Base-by-base conservation (phyloP, 2,797 vertebrate genomes). In the Intellagama lesueurii region DNA sequence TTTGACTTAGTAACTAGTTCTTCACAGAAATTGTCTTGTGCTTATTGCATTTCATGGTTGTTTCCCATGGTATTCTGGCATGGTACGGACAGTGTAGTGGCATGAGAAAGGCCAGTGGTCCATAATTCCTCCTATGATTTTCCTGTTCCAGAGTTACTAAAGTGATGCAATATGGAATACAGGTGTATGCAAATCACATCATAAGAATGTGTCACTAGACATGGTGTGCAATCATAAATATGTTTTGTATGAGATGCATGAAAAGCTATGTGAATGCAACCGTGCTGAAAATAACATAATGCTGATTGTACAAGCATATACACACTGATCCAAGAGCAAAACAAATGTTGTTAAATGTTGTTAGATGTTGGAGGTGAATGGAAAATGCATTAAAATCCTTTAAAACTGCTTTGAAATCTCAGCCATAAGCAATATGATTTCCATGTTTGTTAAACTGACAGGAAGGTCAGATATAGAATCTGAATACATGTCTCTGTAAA, bases 361-460 rank as follows among this genome's bases (percentile, higher is more conserved):
- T 52, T 47, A 30, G 35, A 30, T 5, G 32, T 72, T 75, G 69
- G 44, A 76, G 73, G 64, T 81, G 40, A 86, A 5, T 60, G 83
- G n/a, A 86, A 87, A 89, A 66, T 68, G 70, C 40, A 86, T 49
- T 77, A 24, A 82, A 68, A 88, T 68, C 14, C 72, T 2, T 83
- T 35, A 83, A 49, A 87, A 87, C 73, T 69, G 60, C 64, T 56
- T 86, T 86, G 80, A 68, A 56, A 82, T 86, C 84, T 90, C 44
- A 89, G 24, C 60, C 9, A 24, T 40, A 86, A 32, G 79, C 70
- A 90, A 77, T 69, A 83, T 60, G 87, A 88, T 66, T 84, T 44
- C 69, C 56, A 72, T 7, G 66, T 24, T 56, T 66, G 47, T 87
- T 56, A 60, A 30, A 78, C 69, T 83, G 28, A 68, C 5, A n/a